Evolutionary conservation across 2,113 vertebrate genomes (phyloP).

Genomic region (Fregetta grallaria): DNA sequence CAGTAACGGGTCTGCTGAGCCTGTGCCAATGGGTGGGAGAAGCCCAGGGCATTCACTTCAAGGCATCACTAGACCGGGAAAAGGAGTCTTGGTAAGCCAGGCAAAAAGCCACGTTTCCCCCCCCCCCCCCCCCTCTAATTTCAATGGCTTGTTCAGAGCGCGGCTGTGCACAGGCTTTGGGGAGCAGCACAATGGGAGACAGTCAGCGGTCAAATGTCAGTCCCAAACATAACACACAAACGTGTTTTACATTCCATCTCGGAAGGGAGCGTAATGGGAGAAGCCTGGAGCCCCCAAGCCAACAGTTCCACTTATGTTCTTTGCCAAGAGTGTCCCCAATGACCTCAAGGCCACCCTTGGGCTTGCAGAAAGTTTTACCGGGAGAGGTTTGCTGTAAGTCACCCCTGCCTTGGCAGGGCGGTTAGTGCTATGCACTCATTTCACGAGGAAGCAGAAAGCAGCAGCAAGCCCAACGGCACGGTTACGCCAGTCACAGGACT

Average conservation of each 20-base stretch:
- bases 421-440: neutral
- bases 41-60: neutral
- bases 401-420: neutral
- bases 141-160: neutral
- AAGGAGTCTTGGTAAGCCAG: neutral
- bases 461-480: neutral
- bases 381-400: neutral
- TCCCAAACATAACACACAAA: neutral
- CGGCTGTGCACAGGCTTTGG: neutral
- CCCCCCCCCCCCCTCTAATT: too few relatives aligned
- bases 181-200: neutral
- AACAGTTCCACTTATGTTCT: neutral
- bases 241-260: neutral
- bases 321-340: neutral
- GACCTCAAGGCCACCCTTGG: neutral
- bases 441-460: neutral
- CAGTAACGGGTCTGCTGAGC: neutral
- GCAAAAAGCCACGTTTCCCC: too few relatives aligned
- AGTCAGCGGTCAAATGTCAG: neutral
- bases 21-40: rapidly evolving
- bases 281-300: neutral
- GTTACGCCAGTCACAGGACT: neutral
- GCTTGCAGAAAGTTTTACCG: neutral
- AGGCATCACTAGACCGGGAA: neutral
- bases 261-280: neutral